Evolutionary conservation across 92 coral and sea anemone genomes (phyloP).

Genomic region (Siderastrea siderea): DNA sequence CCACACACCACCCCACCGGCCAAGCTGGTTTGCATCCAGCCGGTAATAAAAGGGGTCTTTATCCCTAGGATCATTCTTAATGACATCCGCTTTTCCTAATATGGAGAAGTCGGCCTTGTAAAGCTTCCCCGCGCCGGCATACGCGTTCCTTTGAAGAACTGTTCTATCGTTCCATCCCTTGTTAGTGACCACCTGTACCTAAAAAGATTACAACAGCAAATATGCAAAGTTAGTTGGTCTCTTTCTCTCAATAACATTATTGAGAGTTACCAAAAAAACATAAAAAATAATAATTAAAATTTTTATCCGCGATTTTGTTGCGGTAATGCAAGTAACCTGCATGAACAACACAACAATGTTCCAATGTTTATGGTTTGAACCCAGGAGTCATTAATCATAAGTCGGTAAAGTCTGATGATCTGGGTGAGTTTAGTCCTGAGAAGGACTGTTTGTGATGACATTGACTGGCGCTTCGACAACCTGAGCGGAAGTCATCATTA

Average conservation of each 20-base stretch:
- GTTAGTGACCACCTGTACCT: slow-evolving; percentile 32
- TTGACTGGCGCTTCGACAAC: too few species aligned
- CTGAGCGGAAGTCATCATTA: too few species aligned
- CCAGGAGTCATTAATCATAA: too few species aligned
- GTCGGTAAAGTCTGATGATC: too few species aligned
- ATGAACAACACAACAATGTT: too few species aligned
- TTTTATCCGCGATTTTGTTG: too few species aligned
- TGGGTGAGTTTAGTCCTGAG: too few species aligned
- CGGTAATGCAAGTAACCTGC: too few species aligned
- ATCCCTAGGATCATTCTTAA: slow-evolving; percentile 14
- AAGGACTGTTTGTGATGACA: too few species aligned
- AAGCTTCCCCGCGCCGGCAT: neutral
- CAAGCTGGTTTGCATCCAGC: slow-evolving; percentile 29
- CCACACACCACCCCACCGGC: slow-evolving; percentile 49
- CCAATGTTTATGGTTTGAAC: too few species aligned
- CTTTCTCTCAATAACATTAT: neutral
- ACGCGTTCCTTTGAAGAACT: slow-evolving; percentile 30
- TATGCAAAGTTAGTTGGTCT: neutral
- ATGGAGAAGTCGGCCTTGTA: slow-evolving; percentile 31
- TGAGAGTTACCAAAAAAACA: too few species aligned
- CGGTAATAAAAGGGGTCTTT: slow-evolving; percentile 29
- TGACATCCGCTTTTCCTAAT: slow-evolving; percentile 43
- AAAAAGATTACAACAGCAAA: neutral
- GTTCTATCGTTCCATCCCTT: slow-evolving; percentile 32
- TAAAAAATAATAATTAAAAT: too few species aligned